A percentile compares a stretch with the other conserved stretches of the same genome.
Conservation (phyloP, 2,113 vertebrate species). For the Sapayoa aenigma region DNA sequence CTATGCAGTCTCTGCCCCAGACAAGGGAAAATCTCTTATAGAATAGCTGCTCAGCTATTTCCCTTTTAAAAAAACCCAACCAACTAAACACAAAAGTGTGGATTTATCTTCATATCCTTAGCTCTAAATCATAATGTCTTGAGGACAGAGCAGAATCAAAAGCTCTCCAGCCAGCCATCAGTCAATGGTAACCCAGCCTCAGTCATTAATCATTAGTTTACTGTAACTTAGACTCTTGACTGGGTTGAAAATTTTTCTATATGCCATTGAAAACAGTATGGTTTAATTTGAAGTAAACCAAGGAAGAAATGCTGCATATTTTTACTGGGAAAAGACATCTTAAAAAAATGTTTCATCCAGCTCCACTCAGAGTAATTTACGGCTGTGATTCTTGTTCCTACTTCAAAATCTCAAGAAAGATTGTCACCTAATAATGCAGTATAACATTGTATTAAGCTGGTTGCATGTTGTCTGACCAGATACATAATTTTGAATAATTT, state of each 20-base stretch:
- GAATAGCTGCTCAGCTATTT: background rate
- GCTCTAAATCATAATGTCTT: background rate
- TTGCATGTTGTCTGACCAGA: background rate
- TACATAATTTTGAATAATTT: background rate
- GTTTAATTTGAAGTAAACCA: background rate
- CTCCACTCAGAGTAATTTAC: background rate
- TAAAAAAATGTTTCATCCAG: background rate
- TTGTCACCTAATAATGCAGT: background rate
- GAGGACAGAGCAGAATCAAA: background rate
- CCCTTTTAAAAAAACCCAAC: background rate
- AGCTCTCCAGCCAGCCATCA: background rate
- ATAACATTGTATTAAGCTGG: background rate
- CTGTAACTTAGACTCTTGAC: background rate
- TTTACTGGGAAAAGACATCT: background rate
- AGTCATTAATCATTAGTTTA: background rate
- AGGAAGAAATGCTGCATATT: background rate
- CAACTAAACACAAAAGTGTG: background rate
- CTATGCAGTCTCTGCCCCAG: background rate
- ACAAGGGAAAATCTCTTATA: background rate
- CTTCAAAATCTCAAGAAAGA: background rate
- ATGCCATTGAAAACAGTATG: background rate
- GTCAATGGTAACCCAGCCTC: background rate
- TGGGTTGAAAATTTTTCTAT: background rate
- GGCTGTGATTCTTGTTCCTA: background rate
- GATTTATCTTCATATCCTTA: background rate